phyloP scores from a whole-genome alignment of 2,888 invertebrate genomes.

The Eurois occulta region DNA sequence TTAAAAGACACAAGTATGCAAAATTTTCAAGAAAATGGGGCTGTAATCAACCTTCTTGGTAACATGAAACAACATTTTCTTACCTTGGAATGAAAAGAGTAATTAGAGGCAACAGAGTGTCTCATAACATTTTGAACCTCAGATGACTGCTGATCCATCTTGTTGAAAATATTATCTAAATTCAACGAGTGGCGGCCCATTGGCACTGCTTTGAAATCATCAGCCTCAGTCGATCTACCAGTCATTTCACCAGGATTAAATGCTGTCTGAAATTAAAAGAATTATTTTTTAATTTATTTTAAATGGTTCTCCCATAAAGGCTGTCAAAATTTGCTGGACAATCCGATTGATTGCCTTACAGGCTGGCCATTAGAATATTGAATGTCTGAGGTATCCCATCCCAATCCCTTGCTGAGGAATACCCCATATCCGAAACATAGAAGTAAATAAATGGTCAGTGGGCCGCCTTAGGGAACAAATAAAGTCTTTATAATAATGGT shows the following conservation, averaged over 20 bases:
- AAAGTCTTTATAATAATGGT: background rate
- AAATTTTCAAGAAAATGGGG: background rate
- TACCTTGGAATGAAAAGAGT: slow-evolving; percentile 86
- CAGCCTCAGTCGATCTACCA: slow-evolving; percentile 84
- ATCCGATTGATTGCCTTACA: background rate
- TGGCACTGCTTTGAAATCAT: slow-evolving; percentile 68
- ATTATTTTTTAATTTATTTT: background rate
- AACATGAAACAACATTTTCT: slow-evolving; percentile 5
- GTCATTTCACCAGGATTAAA: slow-evolving; percentile 87
- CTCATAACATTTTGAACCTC: slow-evolving; percentile 84
- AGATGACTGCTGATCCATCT: slow-evolving; percentile 82
- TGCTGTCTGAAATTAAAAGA: slow-evolving; percentile 73
- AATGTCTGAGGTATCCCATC: background rate
- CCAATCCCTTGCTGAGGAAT: background rate
- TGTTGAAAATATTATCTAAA: slow-evolving; percentile 76
- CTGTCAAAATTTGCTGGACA: background rate
- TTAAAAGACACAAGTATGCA: background rate
- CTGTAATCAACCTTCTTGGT: background rate
- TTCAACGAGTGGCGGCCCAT: slow-evolving; percentile 78
- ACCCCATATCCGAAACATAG: background rate
- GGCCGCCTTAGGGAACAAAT: background rate
- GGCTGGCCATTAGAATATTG: background rate
- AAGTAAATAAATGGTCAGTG: background rate
- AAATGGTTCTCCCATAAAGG: background rate
- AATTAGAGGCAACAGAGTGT: slow-evolving; percentile 84